A percentile compares a stretch with the other conserved stretches of the same genome.
These are phyloP conservation scores for Aplodontia rufa DNA, from an alignment of 2,113 vertebrate genomes.

Conservation along the genomic window DNA sequence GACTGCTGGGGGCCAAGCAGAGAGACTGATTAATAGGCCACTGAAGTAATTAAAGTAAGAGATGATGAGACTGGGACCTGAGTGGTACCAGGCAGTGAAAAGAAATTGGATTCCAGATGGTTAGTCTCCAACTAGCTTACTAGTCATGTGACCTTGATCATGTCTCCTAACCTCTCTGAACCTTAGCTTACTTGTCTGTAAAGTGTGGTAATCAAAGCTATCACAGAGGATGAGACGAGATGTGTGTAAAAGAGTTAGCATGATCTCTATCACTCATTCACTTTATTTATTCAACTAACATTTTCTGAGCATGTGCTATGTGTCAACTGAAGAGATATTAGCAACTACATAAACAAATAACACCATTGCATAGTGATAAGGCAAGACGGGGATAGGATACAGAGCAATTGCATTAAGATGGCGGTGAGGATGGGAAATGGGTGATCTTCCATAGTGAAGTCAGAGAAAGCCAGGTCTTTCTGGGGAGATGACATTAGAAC, in stretches of 20 bases:
- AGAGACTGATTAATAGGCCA: neutral
- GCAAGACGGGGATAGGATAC: neutral
- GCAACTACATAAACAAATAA: neutral
- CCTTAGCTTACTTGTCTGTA: neutral
- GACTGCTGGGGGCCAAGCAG: neutral
- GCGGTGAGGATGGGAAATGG: neutral
- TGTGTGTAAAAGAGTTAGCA: fast-evolving
- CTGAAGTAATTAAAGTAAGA: neutral
- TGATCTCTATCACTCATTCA: neutral
- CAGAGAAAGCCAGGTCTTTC: neutral
- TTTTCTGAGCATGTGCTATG: neutral
- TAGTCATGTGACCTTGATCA: neutral
- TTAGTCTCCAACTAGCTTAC: neutral
- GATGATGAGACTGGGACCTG: too few relatives aligned
- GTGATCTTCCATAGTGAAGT: neutral
- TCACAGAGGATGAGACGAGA: neutral
- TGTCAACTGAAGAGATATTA: neutral
- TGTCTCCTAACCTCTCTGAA: neutral
- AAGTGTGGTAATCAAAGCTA: neutral
- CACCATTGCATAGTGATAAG: neutral
- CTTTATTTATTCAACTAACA: neutral
- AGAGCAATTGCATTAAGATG: neutral
- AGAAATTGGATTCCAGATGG: neutral
- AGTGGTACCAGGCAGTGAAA: neutral
- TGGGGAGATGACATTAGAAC: neutral